phyloP scores from a whole-genome alignment of 2,797 vertebrate species.

The Acanthornis magna region DNA sequence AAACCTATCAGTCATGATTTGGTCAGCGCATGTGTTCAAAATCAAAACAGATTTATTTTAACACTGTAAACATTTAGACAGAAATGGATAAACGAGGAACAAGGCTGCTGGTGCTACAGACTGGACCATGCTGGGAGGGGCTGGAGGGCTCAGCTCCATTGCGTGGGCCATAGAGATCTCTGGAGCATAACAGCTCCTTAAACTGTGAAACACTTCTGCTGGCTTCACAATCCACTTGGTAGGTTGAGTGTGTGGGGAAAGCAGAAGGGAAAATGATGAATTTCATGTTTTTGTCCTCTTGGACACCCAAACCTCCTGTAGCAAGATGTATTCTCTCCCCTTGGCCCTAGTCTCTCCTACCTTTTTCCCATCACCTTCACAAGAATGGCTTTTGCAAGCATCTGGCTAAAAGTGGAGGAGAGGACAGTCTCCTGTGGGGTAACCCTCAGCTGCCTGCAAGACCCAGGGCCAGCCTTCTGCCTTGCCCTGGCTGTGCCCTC shows the following conservation, averaged over 20 bases:
- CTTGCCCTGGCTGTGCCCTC: background rate
- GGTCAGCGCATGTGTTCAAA: background rate
- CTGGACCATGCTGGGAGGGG: accelerated
- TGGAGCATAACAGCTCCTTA: background rate
- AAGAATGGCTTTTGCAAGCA: background rate
- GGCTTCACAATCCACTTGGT: accelerated
- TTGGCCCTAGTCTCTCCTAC: background rate
- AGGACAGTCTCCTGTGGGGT: background rate
- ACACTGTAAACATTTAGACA: background rate
- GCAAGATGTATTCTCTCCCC: background rate
- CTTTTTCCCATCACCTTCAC: background rate
- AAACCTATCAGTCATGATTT: background rate
- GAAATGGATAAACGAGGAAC: background rate
- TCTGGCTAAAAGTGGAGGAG: background rate
- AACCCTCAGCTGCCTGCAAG: accelerated
- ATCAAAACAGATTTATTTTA: background rate
- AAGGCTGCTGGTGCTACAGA: background rate
- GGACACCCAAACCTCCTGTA: background rate
- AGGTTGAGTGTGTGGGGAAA: background rate
- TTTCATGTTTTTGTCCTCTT: background rate
- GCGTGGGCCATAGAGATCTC: background rate
- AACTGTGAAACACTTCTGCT: background rate
- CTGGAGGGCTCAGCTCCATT: background rate
- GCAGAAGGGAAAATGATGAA: background rate
- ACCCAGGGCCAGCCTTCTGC: background rate